Evolutionary conservation across 2,113 vertebrate genomes (phyloP).

Genomic region (Ochotona princeps): DNA sequence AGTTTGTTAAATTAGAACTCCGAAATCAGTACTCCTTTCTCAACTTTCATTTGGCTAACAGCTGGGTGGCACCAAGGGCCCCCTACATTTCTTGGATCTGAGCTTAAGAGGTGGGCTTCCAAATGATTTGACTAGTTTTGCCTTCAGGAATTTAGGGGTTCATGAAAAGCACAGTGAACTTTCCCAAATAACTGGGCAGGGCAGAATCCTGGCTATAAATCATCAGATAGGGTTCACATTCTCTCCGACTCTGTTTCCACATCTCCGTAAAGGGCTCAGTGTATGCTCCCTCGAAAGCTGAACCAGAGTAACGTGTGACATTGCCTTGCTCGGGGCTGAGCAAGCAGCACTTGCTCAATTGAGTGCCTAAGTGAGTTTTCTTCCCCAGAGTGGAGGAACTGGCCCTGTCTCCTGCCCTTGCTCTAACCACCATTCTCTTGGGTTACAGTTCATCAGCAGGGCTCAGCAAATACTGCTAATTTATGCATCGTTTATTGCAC

Average conservation of each 20-base stretch:
- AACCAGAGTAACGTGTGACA: not conserved
- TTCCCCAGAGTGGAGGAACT: not conserved
- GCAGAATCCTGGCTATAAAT: not conserved
- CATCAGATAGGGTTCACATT: not conserved
- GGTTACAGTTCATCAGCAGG: conserved; percentile 62
- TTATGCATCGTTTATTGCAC: conserved; percentile 64
- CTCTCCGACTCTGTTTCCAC: not conserved
- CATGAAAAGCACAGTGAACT: not conserved
- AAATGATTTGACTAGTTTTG: not conserved
- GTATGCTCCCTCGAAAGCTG: not conserved
- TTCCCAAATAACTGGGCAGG: not conserved
- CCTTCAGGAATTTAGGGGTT: not conserved
- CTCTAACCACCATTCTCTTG: not conserved
- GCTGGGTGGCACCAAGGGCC: fast-evolving
- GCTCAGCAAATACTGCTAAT: conserved; percentile 70
- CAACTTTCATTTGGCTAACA: not conserved
- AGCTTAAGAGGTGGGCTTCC: not conserved
- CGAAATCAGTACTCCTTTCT: not conserved
- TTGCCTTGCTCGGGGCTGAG: not conserved
- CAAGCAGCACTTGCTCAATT: fast-evolving
- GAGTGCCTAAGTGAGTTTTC: not conserved
- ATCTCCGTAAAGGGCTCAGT: not conserved
- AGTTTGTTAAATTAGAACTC: not conserved
- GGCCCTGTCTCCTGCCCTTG: not conserved
- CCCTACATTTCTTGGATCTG: not conserved